These are phyloP conservation scores for Acipenser transmontanus DNA, from an alignment of 2,797 vertebrate species.

Conservation along the genomic window DNA sequence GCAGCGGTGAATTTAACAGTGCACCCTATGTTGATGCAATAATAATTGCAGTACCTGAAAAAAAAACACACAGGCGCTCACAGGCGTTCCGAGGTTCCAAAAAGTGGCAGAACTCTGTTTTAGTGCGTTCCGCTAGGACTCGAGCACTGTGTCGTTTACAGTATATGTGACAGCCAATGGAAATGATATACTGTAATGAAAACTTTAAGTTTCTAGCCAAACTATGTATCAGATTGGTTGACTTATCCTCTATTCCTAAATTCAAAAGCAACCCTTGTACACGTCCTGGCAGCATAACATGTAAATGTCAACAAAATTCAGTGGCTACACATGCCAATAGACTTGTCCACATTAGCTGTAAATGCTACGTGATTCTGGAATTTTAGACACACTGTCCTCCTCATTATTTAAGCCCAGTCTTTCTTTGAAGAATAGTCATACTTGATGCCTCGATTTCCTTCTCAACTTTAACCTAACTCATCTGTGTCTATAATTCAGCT, in stretches of 20 bases:
- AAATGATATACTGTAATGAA: slow-evolving; percentile 60
- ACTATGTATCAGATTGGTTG: slow-evolving; percentile 21
- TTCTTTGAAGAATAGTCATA: background rate
- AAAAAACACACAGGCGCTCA: too few species aligned
- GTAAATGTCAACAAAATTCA: slow-evolving; percentile 12
- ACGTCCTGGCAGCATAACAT: background rate
- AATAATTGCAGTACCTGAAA: too few species aligned
- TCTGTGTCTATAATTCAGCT: background rate
- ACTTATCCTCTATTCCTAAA: slow-evolving; percentile 1
- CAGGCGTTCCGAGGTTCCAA: too few species aligned
- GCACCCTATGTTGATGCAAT: too few species aligned
- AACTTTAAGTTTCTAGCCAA: slow-evolving; percentile 11
- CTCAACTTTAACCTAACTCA: background rate
- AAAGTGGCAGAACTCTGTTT: too few species aligned
- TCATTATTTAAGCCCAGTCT: background rate
- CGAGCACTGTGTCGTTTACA: slow-evolving; percentile 23
- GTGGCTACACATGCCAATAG: background rate
- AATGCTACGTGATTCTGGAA: background rate
- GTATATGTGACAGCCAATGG: slow-evolving; percentile 52
- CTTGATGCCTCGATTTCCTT: background rate
- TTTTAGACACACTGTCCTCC: background rate
- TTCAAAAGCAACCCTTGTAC: background rate
- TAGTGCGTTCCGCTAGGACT: too few species aligned
- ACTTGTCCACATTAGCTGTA: background rate
- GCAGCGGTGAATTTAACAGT: too few species aligned